Evolutionary conservation across 1,140 invertebrate species (phyloP).

Genomic region (Drosophila pseudoananassae): DNA sequence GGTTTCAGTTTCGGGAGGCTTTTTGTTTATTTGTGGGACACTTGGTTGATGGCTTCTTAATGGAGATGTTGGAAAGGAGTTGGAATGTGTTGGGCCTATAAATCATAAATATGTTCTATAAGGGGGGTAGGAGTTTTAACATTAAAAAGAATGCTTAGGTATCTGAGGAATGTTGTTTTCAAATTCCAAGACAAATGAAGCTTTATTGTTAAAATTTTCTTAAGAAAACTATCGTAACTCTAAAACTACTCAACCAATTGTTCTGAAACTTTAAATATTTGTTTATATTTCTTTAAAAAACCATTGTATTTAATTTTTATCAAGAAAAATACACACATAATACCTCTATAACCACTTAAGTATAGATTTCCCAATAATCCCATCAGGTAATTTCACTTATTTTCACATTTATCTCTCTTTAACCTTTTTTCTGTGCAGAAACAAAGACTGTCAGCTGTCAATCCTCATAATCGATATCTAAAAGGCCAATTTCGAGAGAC

Average conservation of each 20-base stretch:
- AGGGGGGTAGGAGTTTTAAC: too few relatives aligned
- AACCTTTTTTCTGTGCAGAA: background rate
- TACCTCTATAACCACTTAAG: background rate
- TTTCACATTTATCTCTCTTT: constrained; percentile 1
- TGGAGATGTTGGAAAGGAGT: constrained; percentile 26
- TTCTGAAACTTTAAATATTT: background rate
- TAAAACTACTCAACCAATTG: background rate
- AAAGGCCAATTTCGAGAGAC: constrained; percentile 8
- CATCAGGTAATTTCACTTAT: background rate
- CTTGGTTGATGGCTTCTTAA: constrained; percentile 36
- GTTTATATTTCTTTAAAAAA: too few relatives aligned
- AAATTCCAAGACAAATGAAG: background rate
- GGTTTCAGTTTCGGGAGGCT: constrained; percentile 4
- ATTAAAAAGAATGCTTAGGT: too few relatives aligned
- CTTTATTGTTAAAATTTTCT: background rate
- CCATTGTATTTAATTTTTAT: too few relatives aligned
- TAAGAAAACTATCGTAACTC: background rate
- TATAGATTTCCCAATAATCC: background rate
- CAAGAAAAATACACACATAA: too few relatives aligned
- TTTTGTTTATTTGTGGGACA: constrained; percentile 7
- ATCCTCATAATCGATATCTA: constrained; percentile 44
- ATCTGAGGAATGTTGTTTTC: background rate
- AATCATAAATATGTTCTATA: background rate
- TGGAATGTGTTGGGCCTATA: background rate
- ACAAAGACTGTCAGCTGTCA: constrained; percentile 21